Conservation (phyloP, 2,888 invertebrate species). For the Ophion costatus region DNA sequence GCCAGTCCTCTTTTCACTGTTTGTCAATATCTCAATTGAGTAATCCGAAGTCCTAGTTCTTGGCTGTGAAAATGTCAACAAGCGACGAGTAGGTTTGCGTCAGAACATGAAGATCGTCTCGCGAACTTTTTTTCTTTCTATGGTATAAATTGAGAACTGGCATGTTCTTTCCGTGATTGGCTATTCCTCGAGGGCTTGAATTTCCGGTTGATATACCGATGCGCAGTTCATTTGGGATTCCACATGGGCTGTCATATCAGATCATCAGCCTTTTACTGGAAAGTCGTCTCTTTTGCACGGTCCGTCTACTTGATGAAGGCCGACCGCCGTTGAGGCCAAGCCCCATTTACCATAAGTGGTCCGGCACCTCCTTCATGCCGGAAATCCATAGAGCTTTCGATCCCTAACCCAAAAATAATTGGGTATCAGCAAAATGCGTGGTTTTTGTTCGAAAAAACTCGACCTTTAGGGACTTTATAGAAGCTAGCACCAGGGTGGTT, state of each 20-base stretch:
- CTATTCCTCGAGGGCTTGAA: background rate
- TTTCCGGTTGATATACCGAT: background rate
- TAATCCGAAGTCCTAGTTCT: background rate
- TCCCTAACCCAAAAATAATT: background rate
- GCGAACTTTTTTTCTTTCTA: background rate
- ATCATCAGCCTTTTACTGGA: background rate
- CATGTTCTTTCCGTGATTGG: too few species aligned
- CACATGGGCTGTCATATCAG: background rate
- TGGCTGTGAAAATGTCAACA: background rate
- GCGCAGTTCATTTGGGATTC: too few species aligned
- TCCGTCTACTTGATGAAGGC: background rate
- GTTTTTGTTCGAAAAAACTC: background rate
- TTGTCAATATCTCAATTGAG: background rate
- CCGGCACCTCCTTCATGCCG: background rate
- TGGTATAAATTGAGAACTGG: background rate
- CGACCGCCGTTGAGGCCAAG: background rate
- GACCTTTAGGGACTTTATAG: background rate
- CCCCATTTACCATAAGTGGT: background rate
- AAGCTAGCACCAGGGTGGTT: background rate
- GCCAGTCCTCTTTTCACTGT: background rate
- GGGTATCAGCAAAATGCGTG: background rate
- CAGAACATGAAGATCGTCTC: background rate
- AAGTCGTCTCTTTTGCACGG: background rate
- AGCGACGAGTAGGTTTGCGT: background rate
- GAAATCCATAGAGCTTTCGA: background rate